A percentile compares a stretch with the other conserved stretches of the same genome.
Evolutionary conservation across 2,797 vertebrate species (phyloP).

Genomic region (Sebastes oblongus): DNA sequence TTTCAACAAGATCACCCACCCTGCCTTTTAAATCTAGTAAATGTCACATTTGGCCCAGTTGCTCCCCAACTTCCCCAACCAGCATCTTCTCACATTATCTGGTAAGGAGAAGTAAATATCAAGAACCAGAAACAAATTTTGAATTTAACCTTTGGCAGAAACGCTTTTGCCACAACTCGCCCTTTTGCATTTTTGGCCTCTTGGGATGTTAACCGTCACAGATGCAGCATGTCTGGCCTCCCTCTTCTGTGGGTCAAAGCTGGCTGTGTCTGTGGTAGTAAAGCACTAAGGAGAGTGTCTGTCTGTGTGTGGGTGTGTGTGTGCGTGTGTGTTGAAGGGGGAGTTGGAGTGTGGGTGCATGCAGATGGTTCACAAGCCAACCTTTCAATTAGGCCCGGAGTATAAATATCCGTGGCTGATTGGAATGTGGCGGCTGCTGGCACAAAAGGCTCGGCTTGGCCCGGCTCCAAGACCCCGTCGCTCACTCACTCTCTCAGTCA

Average conservation of each 20-base stretch:
- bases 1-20: too few relatives aligned
- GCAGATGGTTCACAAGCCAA: conserved; percentile 80
- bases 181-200: conserved; percentile 41
- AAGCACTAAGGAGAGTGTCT: conserved; percentile 46
- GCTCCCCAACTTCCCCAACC: background rate
- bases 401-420: conserved; percentile 82
- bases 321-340: conserved; percentile 34
- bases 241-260: conserved; percentile 66
- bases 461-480: conserved; percentile 74
- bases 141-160: conserved; percentile 50
- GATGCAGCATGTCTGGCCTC: conserved; percentile 61
- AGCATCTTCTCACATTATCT: conserved; percentile 3
- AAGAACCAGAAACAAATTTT: conserved; percentile 32
- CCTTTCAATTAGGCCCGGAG: conserved; percentile 80
- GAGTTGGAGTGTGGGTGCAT: conserved; percentile 64
- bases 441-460: conserved; percentile 79
- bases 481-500: conserved; percentile 69
- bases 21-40: background rate
- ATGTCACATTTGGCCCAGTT: background rate
- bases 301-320: conserved; percentile 29
- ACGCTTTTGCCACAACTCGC: conserved; percentile 31
- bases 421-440: conserved; percentile 80
- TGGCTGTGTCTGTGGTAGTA: conserved; percentile 49
- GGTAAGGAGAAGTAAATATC: conserved; percentile 14
- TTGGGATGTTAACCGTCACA: conserved; percentile 51